Evolutionary conservation across 2,888 invertebrate genomes (phyloP).

Genomic region (Eucera pruinosa): DNA sequence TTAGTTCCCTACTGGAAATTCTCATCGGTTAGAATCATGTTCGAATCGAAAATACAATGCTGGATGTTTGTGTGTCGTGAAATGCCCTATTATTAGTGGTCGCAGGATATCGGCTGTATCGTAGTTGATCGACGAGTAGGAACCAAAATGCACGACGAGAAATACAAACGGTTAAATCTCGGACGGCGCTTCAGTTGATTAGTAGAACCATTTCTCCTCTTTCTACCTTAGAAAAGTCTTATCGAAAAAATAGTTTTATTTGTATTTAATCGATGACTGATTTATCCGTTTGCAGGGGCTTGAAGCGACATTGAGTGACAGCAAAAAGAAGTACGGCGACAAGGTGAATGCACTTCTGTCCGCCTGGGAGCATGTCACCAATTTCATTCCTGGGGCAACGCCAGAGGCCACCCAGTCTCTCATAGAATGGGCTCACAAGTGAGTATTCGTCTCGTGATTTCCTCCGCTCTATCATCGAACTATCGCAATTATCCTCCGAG

Average conservation of each 20-base stretch:
- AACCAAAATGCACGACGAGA: no score
- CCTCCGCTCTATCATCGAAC: constrained; percentile 15
- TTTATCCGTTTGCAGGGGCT: constrained; percentile 80
- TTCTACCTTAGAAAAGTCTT: background rate
- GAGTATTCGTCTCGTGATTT: constrained; percentile 59
- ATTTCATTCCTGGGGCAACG: constrained; percentile 82
- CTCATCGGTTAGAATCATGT: no score
- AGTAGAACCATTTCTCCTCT: background rate
- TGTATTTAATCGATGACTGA: constrained; percentile 57
- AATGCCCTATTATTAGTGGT: background rate
- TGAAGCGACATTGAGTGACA: constrained; percentile 84
- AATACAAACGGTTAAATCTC: no score
- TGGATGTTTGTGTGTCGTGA: background rate
- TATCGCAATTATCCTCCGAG: constrained; percentile 31
- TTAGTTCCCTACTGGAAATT: no score
- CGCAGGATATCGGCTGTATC: background rate
- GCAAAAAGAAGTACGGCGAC: constrained; percentile 84
- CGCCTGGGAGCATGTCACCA: constrained; percentile 85
- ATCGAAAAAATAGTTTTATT: constrained; percentile 43
- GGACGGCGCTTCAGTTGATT: no score
- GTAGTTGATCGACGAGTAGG: no score
- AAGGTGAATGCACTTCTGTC: constrained; percentile 84
- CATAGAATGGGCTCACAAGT: constrained; percentile 85
- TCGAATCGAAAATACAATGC: background rate
- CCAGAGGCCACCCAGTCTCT: constrained; percentile 83